Conservation (phyloP, 1,140 invertebrate species). For the Patella vulgata region DNA sequence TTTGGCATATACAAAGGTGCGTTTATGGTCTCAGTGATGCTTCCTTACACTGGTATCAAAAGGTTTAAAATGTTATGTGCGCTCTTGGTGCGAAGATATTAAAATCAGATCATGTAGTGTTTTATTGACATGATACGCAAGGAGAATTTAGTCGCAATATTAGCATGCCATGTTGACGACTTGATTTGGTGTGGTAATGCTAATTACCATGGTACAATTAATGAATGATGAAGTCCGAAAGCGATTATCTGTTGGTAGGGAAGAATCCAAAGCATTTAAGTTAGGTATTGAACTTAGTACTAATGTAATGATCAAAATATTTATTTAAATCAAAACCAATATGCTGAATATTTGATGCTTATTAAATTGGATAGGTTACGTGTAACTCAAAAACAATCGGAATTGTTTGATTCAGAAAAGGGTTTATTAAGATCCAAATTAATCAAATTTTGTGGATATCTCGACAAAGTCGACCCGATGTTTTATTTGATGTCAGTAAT, state of each 20-base stretch:
- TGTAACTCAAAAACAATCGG: too few relatives aligned
- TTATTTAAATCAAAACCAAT: slow-evolving; percentile 16
- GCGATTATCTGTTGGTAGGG: slow-evolving; percentile 15
- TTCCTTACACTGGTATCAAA: slow-evolving; percentile 26
- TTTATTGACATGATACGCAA: slow-evolving; percentile 19
- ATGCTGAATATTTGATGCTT: slow-evolving; percentile 13
- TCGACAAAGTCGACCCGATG: slow-evolving; percentile 28
- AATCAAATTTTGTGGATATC: slow-evolving; percentile 32
- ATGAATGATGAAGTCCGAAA: slow-evolving; percentile 20
- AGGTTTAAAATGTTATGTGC: slow-evolving; percentile 13
- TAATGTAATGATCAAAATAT: slow-evolving; percentile 10
- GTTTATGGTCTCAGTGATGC: slow-evolving; percentile 27
- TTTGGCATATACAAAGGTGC: slow-evolving; percentile 8
- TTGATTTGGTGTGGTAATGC: slow-evolving; percentile 27
- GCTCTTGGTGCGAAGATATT: slow-evolving; percentile 10
- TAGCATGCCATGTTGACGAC: slow-evolving; percentile 34
- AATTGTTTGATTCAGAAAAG: slow-evolving; percentile 6
- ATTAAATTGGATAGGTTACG: slow-evolving; percentile 1
- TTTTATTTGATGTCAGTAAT: slow-evolving; percentile 24
- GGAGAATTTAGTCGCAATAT: slow-evolving; percentile 14
- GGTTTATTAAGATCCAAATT: slow-evolving; percentile 13
- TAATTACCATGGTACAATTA: slow-evolving; percentile 14
- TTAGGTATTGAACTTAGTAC: slow-evolving; percentile 18
- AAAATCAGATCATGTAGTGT: slow-evolving; percentile 21
- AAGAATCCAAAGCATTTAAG: slow-evolving; percentile 19